Evolutionary conservation across 2,113 vertebrate genomes (phyloP), one percentile per base, ranked within the genome.

Genomic region (Phaetusa simplex): DNA sequence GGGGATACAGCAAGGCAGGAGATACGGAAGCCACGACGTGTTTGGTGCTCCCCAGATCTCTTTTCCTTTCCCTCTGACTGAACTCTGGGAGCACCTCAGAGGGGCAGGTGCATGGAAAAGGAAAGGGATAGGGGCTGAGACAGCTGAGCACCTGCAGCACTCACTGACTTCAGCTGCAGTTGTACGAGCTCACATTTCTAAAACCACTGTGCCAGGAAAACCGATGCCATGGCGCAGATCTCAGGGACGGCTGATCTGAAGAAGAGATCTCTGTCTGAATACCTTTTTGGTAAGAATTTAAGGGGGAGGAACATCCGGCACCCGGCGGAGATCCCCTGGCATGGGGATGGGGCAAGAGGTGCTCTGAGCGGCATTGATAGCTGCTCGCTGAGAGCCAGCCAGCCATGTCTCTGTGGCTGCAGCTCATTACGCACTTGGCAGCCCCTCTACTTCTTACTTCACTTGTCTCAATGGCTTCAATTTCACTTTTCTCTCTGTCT

Each of bases 11-110:
- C 72, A 81, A 78, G 38, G 65, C 38, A 38, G 65, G 45, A 81
- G n/a, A 32, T 50, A 29, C 0, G 9, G 73, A 83, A 86, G 53
- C 16, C 40, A 77, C 27, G 21, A 6, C 0, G 0, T 23, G 6
- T 45, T 61, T 83, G 72, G 53, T 50, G 71, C 24, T 83, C 59
- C 88, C 20, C 36, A 38, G 64, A 21, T 77, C 53, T 84, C 58
- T 56, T 59, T 81, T 38, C 8, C 32, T 62, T 66, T 67, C 29
- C 50, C 42, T 30, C n/a, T 62, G 40, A 18, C 52, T 81, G 82
- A 95, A 23, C 42, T 45, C 64, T 22, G 36, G 69, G 62, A 90
- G 36, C 30, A 72, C 27, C 26, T 91, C 23, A 1, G 17, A 66
- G 22, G 38, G 50, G 50, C 58, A 83, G 30, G 19, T 53, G 36